Conservation (phyloP, 1,140 invertebrate species). For the Rhyzopertha dominica region DNA sequence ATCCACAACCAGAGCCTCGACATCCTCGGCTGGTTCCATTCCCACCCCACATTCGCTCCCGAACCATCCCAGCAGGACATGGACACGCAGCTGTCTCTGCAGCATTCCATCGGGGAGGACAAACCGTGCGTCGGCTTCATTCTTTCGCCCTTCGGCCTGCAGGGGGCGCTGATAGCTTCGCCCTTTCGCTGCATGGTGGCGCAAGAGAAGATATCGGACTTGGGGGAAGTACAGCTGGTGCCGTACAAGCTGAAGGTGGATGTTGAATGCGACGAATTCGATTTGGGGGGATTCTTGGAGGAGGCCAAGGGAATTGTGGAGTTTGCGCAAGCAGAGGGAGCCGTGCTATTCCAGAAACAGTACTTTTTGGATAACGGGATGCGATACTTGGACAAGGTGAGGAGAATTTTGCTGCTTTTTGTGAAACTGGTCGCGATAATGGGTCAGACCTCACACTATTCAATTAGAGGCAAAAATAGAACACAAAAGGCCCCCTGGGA, state of each 20-base stretch:
- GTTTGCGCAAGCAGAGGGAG: slow-evolving; percentile 18
- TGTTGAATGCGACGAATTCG: slow-evolving; percentile 22
- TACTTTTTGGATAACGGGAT: slow-evolving; percentile 40
- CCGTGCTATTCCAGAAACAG: slow-evolving; percentile 29
- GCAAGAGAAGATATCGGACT: slow-evolving; percentile 33
- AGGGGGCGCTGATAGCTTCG: slow-evolving; percentile 39
- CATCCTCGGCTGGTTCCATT: slow-evolving; percentile 63
- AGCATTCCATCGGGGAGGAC: slow-evolving; percentile 53
- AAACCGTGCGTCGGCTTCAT: slow-evolving; percentile 57
- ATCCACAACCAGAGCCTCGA: slow-evolving; percentile 48
- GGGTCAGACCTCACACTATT: too few species aligned
- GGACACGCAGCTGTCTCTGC: slow-evolving; percentile 54
- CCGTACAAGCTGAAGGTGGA: slow-evolving; percentile 44
- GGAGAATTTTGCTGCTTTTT: too few species aligned
- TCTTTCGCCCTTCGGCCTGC: slow-evolving; percentile 50
- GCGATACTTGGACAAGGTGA: slow-evolving; percentile 41
- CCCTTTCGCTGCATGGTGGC: slow-evolving; percentile 41
- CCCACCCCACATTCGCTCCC: slow-evolving; percentile 59
- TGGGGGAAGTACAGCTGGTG: slow-evolving; percentile 33
- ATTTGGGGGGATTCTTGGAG: slow-evolving; percentile 27
- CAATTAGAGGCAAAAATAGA: too few species aligned
- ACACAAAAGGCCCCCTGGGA: too few species aligned
- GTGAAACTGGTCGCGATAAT: too few species aligned
- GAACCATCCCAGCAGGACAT: slow-evolving; percentile 59
- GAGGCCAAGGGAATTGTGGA: slow-evolving; percentile 17